phyloP scores from a whole-genome alignment of 2,797 vertebrate species.

The Arrhamphus sclerolepis region DNA sequence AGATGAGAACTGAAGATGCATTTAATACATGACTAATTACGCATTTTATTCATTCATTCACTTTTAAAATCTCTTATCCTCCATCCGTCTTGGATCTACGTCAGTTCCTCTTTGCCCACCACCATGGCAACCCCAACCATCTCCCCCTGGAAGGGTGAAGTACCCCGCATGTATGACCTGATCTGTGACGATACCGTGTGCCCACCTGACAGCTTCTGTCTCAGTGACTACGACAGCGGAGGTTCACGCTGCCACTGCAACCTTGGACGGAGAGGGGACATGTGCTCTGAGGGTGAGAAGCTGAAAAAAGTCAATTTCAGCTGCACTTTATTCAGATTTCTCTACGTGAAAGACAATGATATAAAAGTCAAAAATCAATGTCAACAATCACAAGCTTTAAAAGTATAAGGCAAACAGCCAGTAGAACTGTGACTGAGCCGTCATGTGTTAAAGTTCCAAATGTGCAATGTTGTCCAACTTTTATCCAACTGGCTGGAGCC shows the following conservation, averaged over 20 bases:
- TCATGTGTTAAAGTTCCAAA: not conserved
- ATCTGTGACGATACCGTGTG: constrained; percentile 89
- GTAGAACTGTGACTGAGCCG: not conserved
- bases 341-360: not conserved
- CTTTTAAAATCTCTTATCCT: not conserved
- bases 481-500: too few species aligned
- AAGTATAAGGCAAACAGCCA: not conserved
- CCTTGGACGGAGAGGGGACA: constrained; percentile 87
- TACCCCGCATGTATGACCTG: constrained; percentile 80
- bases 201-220: constrained; percentile 91
- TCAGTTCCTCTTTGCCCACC: constrained; percentile 43
- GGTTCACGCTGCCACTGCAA: constrained; percentile 92
- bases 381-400: not conserved
- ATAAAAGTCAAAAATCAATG: too few species aligned
- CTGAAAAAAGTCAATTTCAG: not conserved
- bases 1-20: too few species aligned
- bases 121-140: constrained; percentile 51
- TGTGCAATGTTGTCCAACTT: too few species aligned
- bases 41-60: not conserved
- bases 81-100: constrained; percentile 2
- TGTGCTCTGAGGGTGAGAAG: constrained; percentile 85
- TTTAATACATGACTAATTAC: too few species aligned
- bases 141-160: constrained; percentile 64
- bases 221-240: constrained; percentile 85
- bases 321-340: accelerated